A percentile compares a stretch with the other conserved stretches of the same genome.
These are phyloP conservation scores for Aphelinus atriplicis DNA, from an alignment of 1,140 invertebrate genomes.

Conservation along the genomic window DNA sequence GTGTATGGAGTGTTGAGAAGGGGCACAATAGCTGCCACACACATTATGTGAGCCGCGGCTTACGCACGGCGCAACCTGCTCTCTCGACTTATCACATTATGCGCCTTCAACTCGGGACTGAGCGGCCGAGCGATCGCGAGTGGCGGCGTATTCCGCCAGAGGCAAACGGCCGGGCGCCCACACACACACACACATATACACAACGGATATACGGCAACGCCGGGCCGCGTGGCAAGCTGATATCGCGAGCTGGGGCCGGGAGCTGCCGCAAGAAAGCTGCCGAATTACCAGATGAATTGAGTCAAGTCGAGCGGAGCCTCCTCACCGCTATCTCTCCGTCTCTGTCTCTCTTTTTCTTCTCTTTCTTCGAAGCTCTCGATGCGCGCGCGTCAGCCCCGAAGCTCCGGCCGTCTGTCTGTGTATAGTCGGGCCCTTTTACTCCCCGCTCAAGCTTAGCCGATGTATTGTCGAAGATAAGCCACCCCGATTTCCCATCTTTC, in stretches of 20 bases:
- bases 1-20: no score
- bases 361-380: not conserved
- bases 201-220: no score
- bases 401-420: slow-evolving; percentile 3
- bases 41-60: no score
- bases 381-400: not conserved
- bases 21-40: no score
- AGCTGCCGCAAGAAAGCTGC: not conserved
- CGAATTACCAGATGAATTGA: not conserved
- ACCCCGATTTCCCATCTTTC: no score
- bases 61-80: not conserved
- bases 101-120: not conserved
- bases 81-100: not conserved
- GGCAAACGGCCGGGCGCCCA: no score
- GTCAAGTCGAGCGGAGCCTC: no score
- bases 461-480: slow-evolving; percentile 59
- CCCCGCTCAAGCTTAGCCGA: slow-evolving; percentile 36
- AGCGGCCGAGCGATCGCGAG: not conserved
- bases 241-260: no score
- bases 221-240: no score
- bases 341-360: no score
- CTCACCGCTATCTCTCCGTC: no score
- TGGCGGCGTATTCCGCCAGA: not conserved
- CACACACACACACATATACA: no score
- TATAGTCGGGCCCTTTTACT: not conserved